phyloP scores from a whole-genome alignment of 2,888 invertebrate species.

The Sinopyrophorus schimmeli region DNA sequence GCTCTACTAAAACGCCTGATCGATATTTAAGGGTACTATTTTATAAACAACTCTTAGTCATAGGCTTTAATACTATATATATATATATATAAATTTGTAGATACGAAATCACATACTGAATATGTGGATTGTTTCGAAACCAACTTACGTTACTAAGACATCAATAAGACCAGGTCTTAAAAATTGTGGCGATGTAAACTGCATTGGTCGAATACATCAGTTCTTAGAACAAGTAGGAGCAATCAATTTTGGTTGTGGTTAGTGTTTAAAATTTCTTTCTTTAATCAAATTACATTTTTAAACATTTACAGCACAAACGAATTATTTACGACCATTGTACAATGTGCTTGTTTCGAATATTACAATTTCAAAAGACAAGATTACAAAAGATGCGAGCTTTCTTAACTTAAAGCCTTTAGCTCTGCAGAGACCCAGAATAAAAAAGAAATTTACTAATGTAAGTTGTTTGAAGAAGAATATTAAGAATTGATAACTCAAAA shows the following conservation, averaged over 20 bases:
- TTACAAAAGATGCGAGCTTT: conserved; percentile 15
- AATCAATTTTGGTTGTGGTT: conserved; percentile 66
- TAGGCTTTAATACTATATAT: background rate
- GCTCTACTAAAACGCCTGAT: conserved; percentile 60
- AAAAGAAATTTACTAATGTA: conserved; percentile 60
- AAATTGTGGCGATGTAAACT: conserved; percentile 66
- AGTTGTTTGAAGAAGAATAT: too few relatives aligned
- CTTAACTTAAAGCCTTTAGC: conserved; percentile 22
- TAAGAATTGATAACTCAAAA: too few relatives aligned
- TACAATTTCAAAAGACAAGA: conserved; percentile 39
- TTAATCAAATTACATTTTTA: background rate
- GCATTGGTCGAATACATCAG: conserved; percentile 63
- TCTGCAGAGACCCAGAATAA: conserved; percentile 47
- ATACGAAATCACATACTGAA: conserved; percentile 64
- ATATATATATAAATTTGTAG: conserved; percentile 36
- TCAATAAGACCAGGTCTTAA: conserved; percentile 60
- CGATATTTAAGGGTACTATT: conserved; percentile 60
- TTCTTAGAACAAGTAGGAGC: conserved; percentile 66
- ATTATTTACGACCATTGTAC: conserved; percentile 49
- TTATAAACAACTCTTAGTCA: too few relatives aligned
- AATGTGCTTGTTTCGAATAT: conserved; percentile 39
- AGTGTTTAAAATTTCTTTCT: conserved; percentile 32
- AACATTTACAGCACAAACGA: conserved; percentile 48
- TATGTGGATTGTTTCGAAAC: conserved; percentile 59
- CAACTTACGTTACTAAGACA: conserved; percentile 63